Evolutionary conservation across 2,797 vertebrate genomes (phyloP).

Genomic region (Lagorchestes hirsutus): DNA sequence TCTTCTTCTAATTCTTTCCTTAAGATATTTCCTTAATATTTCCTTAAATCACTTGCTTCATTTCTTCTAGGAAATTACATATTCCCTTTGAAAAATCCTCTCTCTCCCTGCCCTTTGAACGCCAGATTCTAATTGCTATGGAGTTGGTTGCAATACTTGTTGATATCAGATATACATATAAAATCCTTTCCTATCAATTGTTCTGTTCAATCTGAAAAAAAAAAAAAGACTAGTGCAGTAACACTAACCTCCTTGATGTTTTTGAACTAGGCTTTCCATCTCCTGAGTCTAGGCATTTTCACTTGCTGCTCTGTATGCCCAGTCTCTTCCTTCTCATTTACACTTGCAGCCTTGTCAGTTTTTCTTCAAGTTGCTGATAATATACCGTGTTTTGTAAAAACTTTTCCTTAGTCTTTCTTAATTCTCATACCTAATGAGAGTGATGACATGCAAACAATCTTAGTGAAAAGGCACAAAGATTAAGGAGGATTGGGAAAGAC

Average conservation of each 20-base stretch:
- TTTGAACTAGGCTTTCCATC: not conserved
- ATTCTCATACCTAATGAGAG: not conserved
- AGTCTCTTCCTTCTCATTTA: not conserved
- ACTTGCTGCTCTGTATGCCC: not conserved
- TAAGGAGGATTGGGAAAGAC: not conserved
- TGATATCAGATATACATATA: not conserved
- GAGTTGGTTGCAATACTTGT: not conserved
- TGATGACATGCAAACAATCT: not conserved
- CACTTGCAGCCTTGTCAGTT: not conserved
- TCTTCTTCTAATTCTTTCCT: not conserved
- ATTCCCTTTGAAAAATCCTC: not conserved
- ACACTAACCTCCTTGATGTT: not conserved
- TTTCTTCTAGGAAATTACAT: not conserved
- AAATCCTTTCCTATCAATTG: not conserved
- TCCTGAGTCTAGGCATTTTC: not conserved
- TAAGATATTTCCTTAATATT: no score
- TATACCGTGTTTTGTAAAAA: not conserved
- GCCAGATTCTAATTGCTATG: not conserved
- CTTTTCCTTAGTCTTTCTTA: not conserved
- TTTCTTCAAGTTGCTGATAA: not conserved
- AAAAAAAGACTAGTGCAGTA: not conserved
- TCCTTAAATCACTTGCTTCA: not conserved
- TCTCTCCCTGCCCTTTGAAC: not conserved
- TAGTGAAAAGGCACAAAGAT: not conserved
- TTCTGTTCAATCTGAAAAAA: no score